A percentile compares a stretch with the other conserved stretches of the same genome.
phyloP scores from a whole-genome alignment of 2,888 invertebrate genomes.

The Coelinius sp. region DNA sequence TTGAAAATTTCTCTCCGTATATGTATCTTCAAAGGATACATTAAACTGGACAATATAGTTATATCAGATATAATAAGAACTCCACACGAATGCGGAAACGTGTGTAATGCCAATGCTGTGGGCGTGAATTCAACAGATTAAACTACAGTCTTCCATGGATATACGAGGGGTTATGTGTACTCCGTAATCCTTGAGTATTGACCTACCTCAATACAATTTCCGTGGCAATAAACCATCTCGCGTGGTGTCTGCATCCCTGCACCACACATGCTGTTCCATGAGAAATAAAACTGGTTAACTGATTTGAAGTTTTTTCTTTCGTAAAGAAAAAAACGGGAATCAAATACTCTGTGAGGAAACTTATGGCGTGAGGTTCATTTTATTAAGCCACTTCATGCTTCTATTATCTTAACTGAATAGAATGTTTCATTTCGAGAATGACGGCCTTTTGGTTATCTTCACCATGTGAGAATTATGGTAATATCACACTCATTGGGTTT shows the following conservation, averaged over 20 bases:
- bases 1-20: no score
- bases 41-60: conserved; percentile 15
- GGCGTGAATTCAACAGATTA: conserved; percentile 41
- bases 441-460: background rate
- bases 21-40: background rate
- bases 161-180: conserved; percentile 35
- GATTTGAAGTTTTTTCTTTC: background rate
- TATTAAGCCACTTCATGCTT: background rate
- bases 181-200: conserved; percentile 40
- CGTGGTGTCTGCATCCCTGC: conserved; percentile 18
- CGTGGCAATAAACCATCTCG: conserved; percentile 34
- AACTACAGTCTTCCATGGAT: conserved; percentile 29
- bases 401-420: background rate
- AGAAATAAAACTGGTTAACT: background rate
- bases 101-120: conserved; percentile 29
- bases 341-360: background rate
- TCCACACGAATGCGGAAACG: conserved; percentile 26
- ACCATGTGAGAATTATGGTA: background rate
- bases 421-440: background rate
- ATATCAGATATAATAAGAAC: background rate
- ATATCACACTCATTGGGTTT: background rate
- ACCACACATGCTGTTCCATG: conserved; percentile 7
- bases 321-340: background rate
- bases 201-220: conserved; percentile 54
- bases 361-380: background rate